Base-by-base conservation (phyloP, 2,113 vertebrate species). In the Pseudopipra pipra region DNA sequence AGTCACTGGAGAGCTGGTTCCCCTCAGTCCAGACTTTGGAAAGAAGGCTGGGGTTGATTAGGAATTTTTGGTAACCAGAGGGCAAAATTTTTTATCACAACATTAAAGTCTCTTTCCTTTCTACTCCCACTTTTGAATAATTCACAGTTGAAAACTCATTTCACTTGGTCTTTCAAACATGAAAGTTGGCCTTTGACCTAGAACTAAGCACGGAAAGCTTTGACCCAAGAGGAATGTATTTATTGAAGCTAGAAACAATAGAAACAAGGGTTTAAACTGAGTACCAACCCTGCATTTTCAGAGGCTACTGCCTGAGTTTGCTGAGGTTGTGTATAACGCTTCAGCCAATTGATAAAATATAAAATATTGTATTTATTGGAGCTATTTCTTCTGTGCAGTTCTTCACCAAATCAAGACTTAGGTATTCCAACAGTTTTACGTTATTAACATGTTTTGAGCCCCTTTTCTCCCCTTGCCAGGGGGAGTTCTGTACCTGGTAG, bases 171-270 rank as follows among this genome's bases (percentile, higher is more conserved):
- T 93, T 86, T 89, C 76, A 73, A 51, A 92, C 49, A 72, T 18
- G 44, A 73, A 80, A 73, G 28, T 44, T 89, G 68, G 77, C 70
- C 73, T 93, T 87, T 92, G 59, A 73, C 92, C 85, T 80, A 76
- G 80, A 89, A 54, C 37, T 61, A n/a, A 67, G 58, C 35, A 70
- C n/a, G 51, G 55, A 56, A 75, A 90, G 82, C 41, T 93, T 62
- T 93, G 89, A 80, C 82, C 25, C 44, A 65, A 81, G 70, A 90
- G 49, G 55, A 95, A 77, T 74, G 59, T 81, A 84, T 87, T 90
- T 87, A 70, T 72, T 81, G 80, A 77, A 93, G 59, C 74, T 56
- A 85, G 61, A 74, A 91, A 83, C 81, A 91, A 83, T 44, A 75
- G 56, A 67, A 66, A 46, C 65, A 68, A 73, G 30, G 33, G 55